Base-by-base conservation (phyloP, 1,140 invertebrate species). In the Drosophila parabipectinata region DNA sequence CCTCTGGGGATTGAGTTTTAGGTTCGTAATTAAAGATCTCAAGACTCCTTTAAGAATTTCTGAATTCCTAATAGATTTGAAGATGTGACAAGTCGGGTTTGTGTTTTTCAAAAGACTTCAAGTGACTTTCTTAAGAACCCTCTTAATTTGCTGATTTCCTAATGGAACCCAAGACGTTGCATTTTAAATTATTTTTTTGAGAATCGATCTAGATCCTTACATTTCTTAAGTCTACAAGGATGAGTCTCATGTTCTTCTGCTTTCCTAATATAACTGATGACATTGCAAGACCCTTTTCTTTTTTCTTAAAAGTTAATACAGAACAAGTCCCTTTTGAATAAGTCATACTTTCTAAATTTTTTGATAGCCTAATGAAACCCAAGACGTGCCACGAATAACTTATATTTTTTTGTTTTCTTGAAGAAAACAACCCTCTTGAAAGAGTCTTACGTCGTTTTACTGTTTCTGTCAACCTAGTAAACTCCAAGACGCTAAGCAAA, bases 1-100 rank as follows among this genome's bases (percentile, higher is more conserved):
- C 73, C 81, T 73, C 64, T 26, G 51, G 32, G 14, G 63, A 28
- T 54, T 15, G 41, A 26, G 26, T 54, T 28, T 26, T 10, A 15
- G 54, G 28, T 26, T 4, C 14, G 24, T 10, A 21, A 18, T 21
- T 44, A 0, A 41, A 34, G 63, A 69, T 37, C 34, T 37, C 3
- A 10, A 37, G 34, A 37, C 34, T 37, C 34, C 34, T 37, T 37
- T 37, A 44, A 18, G 6, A 8, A 3, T 44, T 18, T 44, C 41
- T 15, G 41, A 44, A 14, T 8, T 44, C 41, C 41, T 44, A 18
- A 37, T 37, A 37, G 4, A 37, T 37, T 37, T 37, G 34, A 37
- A 37, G 34, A 37, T 37, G 0, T 0, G 34, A 37, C 34, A 12
- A 4, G 34, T 37, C 10, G 4, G 34, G 34, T 12, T 37, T n/a